Evolutionary conservation across 2,113 vertebrate species (phyloP), one percentile per base, ranked within the genome.

Genomic region (Pelobates fuscus): DNA sequence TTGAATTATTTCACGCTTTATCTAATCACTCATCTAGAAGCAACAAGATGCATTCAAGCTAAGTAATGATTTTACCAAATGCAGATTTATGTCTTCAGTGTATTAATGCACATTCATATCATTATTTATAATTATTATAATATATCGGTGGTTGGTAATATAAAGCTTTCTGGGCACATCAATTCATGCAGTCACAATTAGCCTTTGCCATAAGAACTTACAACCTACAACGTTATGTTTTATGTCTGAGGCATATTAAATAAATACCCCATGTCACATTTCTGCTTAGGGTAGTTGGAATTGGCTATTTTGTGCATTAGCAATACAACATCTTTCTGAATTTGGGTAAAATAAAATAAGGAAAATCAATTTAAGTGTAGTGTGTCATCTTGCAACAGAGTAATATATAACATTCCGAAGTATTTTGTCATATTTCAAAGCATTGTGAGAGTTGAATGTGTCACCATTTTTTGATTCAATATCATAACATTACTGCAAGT

Each of bases 1-100:
- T 23, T 23, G 52, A 55, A 55, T 23, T 20, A 55, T 55, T 55
- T 55, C 52, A 55, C 8, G 21, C 52, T 21, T 55, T 55, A 20
- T 55, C 52, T 23, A 55, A 23, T 55, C 20, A 23, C 52, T 55
- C 52, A 20, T 55, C 52, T 55, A 55, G 52, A 55, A 55, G 21
- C 52, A 55, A 55, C 52, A 55, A 55, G 52, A 55, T 55, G 52
- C 52, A 55, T 55, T 55, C 2, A 21, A 55, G 52, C 21, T 55
- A 55, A 55, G 52, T 55, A 55, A 55, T 55, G 52, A 55, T 55
- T 55, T 55, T 55, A 23, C 21, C 52, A 20, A 55, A 23, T 21
- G 52, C 21, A 23, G 21, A 55, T 55, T 55, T 55, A 21, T 20
- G 21, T 23, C 52, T 55, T 23, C 5, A 55, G 52, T 8, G 21